Percentiles rank a stretch among this genome's conserved stretches.
Evolutionary conservation across 1,140 invertebrate genomes (phyloP).

Genomic region (Eubasilissa regina): DNA sequence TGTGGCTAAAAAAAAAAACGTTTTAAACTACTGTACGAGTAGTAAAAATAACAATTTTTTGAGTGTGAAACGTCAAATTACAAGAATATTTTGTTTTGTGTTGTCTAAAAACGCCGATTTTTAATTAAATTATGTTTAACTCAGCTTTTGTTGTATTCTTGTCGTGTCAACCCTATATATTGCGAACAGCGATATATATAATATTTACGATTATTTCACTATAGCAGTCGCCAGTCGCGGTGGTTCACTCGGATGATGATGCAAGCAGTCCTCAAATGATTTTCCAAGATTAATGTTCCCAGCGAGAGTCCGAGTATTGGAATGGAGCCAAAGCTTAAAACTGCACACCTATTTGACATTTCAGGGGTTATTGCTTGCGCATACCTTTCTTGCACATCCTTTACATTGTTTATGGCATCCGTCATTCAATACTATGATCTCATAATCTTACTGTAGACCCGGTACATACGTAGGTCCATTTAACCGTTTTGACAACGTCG

Average conservation of each 20-base stretch:
- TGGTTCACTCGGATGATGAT: conserved; percentile 22
- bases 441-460: neutral
- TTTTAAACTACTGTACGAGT: too few relatives aligned
- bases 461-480: too few relatives aligned
- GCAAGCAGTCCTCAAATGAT: conserved; percentile 45
- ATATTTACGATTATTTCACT: conserved; percentile 29
- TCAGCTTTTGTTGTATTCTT: too few relatives aligned
- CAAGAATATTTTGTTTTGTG: too few relatives aligned
- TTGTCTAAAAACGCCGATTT: too few relatives aligned
- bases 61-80: too few relatives aligned
- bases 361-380: conserved; percentile 15
- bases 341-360: conserved; percentile 44
- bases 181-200: conserved; percentile 3
- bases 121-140: too few relatives aligned
- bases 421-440: conserved; percentile 4
- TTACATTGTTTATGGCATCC: neutral
- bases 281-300: conserved; percentile 32
- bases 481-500: too few relatives aligned
- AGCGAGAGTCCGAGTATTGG: conserved; percentile 14
- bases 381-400: conserved; percentile 9
- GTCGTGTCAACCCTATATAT: too few relatives aligned
- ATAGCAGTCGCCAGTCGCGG: neutral
- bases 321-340: conserved; percentile 33
- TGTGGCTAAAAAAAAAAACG: too few relatives aligned
- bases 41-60: too few relatives aligned